These are phyloP conservation scores for Myotis myotis DNA, from an alignment of 2,797 vertebrate species.

Conservation along the genomic window DNA sequence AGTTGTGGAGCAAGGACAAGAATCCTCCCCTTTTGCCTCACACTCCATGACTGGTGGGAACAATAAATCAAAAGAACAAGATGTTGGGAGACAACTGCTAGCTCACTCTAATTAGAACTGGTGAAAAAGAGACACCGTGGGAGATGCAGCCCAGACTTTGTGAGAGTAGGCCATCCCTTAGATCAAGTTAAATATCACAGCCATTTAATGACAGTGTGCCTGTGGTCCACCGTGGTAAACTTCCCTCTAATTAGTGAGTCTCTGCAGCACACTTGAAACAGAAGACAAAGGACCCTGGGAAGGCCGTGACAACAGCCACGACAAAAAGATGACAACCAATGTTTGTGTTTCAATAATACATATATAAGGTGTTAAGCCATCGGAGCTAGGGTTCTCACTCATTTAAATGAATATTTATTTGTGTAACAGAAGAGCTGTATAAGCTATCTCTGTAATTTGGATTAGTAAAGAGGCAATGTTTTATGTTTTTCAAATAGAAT, in stretches of 20 bases:
- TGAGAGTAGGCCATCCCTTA: neutral
- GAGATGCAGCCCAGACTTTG: neutral
- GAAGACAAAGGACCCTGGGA: neutral
- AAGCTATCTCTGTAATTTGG: neutral
- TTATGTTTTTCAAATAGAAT: neutral
- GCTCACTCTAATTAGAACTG: constrained; percentile 10
- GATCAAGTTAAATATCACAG: neutral
- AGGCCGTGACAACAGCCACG: neutral
- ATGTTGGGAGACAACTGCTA: neutral
- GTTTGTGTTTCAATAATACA: neutral
- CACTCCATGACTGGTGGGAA: neutral
- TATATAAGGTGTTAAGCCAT: neutral
- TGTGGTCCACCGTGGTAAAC: neutral
- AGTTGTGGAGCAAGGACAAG: neutral
- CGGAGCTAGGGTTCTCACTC: neutral
- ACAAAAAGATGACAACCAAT: neutral
- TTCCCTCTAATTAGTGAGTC: neutral
- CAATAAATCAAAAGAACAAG: neutral
- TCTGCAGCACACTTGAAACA: neutral
- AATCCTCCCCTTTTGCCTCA: neutral
- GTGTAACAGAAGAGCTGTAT: neutral
- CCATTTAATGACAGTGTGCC: neutral
- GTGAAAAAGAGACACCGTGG: neutral
- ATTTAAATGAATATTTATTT: constrained; percentile 8
- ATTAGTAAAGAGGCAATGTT: constrained; percentile 8